Percentiles rank a stretch among this genome's conserved stretches.
These are phyloP conservation scores for Microtus pennsylvanicus DNA, from an alignment of 2,113 vertebrate genomes.

Conservation along the genomic window DNA sequence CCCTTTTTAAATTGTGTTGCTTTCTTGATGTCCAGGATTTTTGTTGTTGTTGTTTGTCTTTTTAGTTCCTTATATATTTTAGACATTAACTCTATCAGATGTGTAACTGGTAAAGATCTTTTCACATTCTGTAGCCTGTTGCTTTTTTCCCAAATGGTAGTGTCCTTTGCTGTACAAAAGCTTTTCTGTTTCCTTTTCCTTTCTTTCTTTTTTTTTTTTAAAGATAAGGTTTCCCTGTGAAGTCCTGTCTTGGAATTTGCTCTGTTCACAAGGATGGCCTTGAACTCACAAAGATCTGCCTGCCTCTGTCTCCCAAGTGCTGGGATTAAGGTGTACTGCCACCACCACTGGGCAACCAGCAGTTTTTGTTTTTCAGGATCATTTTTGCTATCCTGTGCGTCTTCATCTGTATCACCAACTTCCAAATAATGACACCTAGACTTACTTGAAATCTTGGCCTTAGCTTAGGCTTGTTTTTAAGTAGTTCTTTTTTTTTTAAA, in stretches of 20 bases:
- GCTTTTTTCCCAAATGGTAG: background rate
- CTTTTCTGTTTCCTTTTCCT: background rate
- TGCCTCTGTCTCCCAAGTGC: no score
- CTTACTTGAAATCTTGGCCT: background rate
- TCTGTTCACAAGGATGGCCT: no score
- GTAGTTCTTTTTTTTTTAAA: background rate
- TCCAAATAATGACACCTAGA: background rate
- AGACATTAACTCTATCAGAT: background rate
- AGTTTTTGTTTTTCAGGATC: background rate
- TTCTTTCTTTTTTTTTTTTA: no score
- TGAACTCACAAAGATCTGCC: no score
- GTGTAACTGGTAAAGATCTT: background rate
- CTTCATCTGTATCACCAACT: background rate
- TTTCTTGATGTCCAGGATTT: background rate
- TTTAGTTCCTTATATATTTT: background rate
- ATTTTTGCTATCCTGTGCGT: background rate
- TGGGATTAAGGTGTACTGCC: no score
- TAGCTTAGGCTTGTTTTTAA: background rate
- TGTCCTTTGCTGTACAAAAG: background rate
- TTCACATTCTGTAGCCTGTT: background rate
- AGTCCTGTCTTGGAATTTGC: no score
- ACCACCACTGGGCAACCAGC: no score
- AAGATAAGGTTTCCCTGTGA: no score
- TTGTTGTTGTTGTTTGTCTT: background rate
- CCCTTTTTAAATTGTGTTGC: background rate